Conservation (phyloP, 92 coral and sea anemone species). For the Palythoa grandis region DNA sequence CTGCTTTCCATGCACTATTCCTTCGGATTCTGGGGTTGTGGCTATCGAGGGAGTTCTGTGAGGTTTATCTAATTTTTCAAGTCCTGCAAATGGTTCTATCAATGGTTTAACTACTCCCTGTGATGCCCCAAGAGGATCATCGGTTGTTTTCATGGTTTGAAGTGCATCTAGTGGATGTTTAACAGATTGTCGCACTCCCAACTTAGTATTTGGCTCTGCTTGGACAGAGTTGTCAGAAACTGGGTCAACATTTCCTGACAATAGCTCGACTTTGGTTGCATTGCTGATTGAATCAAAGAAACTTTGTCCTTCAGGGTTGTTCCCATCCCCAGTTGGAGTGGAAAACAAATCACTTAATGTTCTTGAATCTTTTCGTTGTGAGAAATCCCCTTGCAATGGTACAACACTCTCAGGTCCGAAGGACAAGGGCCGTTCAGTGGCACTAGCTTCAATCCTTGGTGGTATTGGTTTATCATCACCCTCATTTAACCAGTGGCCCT, state of each 20-base stretch:
- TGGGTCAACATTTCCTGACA: conserved; percentile 45
- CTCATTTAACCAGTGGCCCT: conserved; percentile 93
- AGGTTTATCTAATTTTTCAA: conserved; percentile 43
- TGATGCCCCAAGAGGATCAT: conserved; percentile 29
- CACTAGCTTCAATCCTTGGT: conserved; percentile 50
- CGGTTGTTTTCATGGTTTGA: conserved; percentile 8
- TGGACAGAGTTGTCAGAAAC: conserved; percentile 40
- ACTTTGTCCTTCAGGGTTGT: conserved; percentile 70
- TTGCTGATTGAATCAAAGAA: conserved; percentile 85
- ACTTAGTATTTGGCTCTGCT: conserved; percentile 44
- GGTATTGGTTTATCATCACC: conserved; percentile 17
- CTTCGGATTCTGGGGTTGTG: conserved; percentile 73
- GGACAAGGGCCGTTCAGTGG: conserved; percentile 31
- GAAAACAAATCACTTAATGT: conserved; percentile 79
- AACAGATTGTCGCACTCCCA: conserved; percentile 34
- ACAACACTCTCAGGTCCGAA: conserved; percentile 50
- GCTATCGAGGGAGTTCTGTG: conserved; percentile 60
- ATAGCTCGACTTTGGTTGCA: conserved; percentile 48
- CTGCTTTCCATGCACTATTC: conserved; percentile 65
- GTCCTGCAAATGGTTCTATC: conserved; percentile 42
- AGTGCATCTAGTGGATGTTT: conserved; percentile 41
- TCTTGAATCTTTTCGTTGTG: conserved; percentile 54
- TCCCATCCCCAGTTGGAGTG: conserved; percentile 30
- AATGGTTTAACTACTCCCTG: conserved; percentile 40
- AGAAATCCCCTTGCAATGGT: conserved; percentile 36